Conservation (phyloP, 2,888 invertebrate species). For the Rhagophthalmus giganteus region DNA sequence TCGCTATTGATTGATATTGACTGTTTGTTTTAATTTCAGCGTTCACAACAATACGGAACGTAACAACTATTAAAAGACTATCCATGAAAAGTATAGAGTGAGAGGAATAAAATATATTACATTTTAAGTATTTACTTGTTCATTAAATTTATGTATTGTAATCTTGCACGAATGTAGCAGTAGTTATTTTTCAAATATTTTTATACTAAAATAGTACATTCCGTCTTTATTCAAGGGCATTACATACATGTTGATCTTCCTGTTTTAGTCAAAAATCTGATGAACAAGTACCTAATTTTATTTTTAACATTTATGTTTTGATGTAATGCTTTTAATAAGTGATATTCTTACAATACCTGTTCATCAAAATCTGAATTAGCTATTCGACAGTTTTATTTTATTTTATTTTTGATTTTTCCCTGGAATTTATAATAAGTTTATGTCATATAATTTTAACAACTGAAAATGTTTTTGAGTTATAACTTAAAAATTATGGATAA, state of each 20-base stretch:
- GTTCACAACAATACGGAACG: conserved; percentile 68
- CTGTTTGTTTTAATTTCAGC: conserved; percentile 54
- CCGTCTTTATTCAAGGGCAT: conserved; percentile 27
- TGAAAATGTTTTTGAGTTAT: neutral
- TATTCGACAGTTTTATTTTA: neutral
- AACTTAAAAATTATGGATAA: neutral
- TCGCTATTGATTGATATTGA: neutral
- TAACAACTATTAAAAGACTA: conserved; percentile 58
- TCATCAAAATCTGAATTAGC: neutral
- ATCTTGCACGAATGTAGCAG: conserved; percentile 19
- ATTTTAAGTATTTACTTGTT: conserved; percentile 19
- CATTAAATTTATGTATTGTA: conserved; percentile 9
- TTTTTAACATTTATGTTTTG: neutral
- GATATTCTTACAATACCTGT: neutral
- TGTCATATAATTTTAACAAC: neutral
- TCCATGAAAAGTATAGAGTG: conserved; percentile 8
- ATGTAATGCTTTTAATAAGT: neutral
- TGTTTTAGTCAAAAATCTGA: too few species aligned
- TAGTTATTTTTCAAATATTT: conserved; percentile 27
- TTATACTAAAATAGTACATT: conserved; percentile 27
- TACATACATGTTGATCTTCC: neutral
- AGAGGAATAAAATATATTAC: conserved; percentile 10
- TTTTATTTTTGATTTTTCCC: too few species aligned
- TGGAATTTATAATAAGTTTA: too few species aligned
- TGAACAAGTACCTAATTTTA: too few species aligned